phyloP scores from a whole-genome alignment of 2,888 invertebrate species.

The Drosophila flavopinicola region DNA sequence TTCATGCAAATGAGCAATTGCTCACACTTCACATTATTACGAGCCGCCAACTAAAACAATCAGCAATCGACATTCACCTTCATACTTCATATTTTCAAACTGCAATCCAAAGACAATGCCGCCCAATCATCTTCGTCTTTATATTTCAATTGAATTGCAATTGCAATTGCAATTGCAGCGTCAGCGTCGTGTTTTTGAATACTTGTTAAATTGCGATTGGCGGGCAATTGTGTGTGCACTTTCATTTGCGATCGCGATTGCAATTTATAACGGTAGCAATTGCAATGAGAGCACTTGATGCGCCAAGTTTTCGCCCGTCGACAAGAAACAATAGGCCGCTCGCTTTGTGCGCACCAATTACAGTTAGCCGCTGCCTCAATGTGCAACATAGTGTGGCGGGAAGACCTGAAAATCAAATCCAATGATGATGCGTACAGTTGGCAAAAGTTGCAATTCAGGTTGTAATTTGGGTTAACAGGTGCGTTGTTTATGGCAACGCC shows the following conservation, averaged over 20 bases:
- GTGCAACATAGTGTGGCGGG: slow-evolving; percentile 61
- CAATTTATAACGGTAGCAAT: slow-evolving; percentile 21
- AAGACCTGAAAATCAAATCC: slow-evolving; percentile 36
- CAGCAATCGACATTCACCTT: slow-evolving; percentile 27
- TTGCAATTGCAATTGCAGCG: slow-evolving; percentile 28
- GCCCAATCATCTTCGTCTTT: slow-evolving; percentile 45
- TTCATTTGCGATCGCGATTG: slow-evolving; percentile 61
- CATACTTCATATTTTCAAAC: slow-evolving; percentile 9
- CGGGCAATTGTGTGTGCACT: slow-evolving; percentile 60
- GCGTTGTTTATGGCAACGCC: slow-evolving; percentile 29
- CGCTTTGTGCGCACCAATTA: slow-evolving; percentile 68
- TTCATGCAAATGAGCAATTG: slow-evolving; percentile 30
- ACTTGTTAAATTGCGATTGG: slow-evolving; percentile 66
- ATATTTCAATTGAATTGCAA: slow-evolving; percentile 58
- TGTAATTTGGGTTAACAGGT: slow-evolving; percentile 66
- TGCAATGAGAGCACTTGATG: slow-evolving; percentile 64
- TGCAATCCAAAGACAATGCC: slow-evolving; percentile 54
- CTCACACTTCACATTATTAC: slow-evolving; percentile 7
- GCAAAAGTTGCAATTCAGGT: slow-evolving; percentile 64
- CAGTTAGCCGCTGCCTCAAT: slow-evolving; percentile 64
- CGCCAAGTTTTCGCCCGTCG: slow-evolving; percentile 59
- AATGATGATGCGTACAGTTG: slow-evolving; percentile 25
- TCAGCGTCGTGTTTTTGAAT: slow-evolving; percentile 48
- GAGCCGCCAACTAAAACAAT: too few relatives aligned
- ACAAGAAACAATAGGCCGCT: slow-evolving; percentile 37